Base-by-base conservation (phyloP, 2,888 invertebrate species). In the Protophormia terraenovae region DNA sequence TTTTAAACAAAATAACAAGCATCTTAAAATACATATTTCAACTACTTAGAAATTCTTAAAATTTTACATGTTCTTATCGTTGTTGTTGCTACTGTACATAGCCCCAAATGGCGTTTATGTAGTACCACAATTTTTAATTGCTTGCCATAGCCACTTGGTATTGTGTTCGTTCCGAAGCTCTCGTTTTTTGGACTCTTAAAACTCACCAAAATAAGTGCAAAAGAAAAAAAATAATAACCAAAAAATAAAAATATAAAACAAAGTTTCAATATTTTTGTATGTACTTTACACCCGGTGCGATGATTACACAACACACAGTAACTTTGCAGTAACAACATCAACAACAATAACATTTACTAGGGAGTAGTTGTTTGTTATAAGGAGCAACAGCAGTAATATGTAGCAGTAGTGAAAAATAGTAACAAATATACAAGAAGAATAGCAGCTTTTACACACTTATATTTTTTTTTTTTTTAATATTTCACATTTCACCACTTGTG, bases 81-180 rank as follows among this genome's bases (percentile, higher is more conserved):
- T 50, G 27, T 19, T 29, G n/a, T 12, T 45, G 16, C n/a, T 24
- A 24, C 53, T 55, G 19, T 53, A n/a, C 38, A 27, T 32, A 8
- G 24, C 16, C 16, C 84, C 84, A 77, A 73, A 69, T 82, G 72
- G 67, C 29, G 72, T 69, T 77, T 66, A 53, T 81, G 55, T 58
- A 41, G 35, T 27, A 69, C 60, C 67, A 78, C 53, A 82, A 78
- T 64, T 85, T 82, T 85, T 82, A 85, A 82, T 85, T 85, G 82
- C 78, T 85, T 62, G 69, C 78, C 78, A 64, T 73, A 78, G 73
- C 72, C 53, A 80, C 66, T 76, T 72, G 71, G 27, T 50, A 64
- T 66, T 47, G 62, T 62, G 16, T 27, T 55, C 45, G 24, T 35
- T 78, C n/a, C n/a, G n/a, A n/a, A 14, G 62, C 62, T 19, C 10